A percentile compares a stretch with the other conserved stretches of the same genome.
Evolutionary conservation across 2,888 invertebrate genomes (phyloP).

Genomic region (Eupithecia inturbata): DNA sequence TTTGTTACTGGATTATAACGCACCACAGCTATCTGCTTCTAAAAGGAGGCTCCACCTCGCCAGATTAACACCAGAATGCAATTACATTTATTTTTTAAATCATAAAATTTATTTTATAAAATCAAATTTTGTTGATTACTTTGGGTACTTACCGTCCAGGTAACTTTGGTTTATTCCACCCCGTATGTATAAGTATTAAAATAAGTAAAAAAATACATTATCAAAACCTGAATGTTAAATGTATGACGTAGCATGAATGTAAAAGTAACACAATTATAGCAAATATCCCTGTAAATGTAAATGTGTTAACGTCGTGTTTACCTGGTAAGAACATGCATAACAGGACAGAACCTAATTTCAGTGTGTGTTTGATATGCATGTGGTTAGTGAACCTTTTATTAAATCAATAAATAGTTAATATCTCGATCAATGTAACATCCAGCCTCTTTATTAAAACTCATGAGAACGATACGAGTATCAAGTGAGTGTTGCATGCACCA

Average conservation of each 20-base stretch:
- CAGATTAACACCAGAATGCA: neutral
- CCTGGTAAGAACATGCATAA: too few species aligned
- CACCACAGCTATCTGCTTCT: neutral
- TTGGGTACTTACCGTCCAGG: neutral
- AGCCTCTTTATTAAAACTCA: constrained; percentile 20
- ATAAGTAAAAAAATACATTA: neutral
- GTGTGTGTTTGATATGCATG: too few species aligned
- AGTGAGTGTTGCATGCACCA: constrained; percentile 43
- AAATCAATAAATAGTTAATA: neutral
- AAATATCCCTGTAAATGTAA: neutral
- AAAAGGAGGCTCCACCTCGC: too few species aligned
- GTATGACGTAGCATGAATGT: neutral
- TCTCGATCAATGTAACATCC: neutral
- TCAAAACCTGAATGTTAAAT: neutral
- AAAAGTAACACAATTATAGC: neutral
- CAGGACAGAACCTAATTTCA: too few species aligned
- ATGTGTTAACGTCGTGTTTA: too few species aligned
- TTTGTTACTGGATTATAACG: neutral
- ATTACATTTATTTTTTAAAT: neutral
- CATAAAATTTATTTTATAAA: too few species aligned
- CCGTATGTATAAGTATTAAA: neutral
- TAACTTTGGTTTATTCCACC: neutral
- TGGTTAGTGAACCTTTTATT: too few species aligned
- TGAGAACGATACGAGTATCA: constrained; percentile 2
- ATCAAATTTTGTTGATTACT: too few species aligned